Evolutionary conservation across 2,888 invertebrate genomes (phyloP).

Genomic region (Cyrtodaria siliqua): DNA sequence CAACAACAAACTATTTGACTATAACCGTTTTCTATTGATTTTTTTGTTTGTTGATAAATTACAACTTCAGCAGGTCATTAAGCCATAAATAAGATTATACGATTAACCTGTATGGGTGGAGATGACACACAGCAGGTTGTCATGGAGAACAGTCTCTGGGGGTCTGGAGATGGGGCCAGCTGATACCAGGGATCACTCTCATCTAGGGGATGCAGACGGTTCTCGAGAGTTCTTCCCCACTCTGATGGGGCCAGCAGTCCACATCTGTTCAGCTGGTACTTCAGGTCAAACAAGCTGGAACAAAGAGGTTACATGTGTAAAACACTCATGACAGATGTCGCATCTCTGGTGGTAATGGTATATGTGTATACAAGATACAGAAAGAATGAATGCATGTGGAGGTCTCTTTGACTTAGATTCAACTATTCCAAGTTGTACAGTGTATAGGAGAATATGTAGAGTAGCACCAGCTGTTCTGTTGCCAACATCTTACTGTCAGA

Average conservation of each 20-base stretch:
- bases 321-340: neutral
- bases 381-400: too few relatives aligned
- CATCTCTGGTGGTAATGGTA: too few relatives aligned
- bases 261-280: slow-evolving; percentile 73
- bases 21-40: too few relatives aligned
- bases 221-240: slow-evolving; percentile 67
- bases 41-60: too few relatives aligned
- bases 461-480: too few relatives aligned
- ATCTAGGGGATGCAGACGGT: slow-evolving; percentile 64
- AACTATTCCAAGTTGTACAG: too few relatives aligned
- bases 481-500: too few relatives aligned
- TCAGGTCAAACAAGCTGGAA: slow-evolving; percentile 81
- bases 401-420: too few relatives aligned
- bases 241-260: slow-evolving; percentile 71
- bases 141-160: slow-evolving; percentile 76
- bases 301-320: neutral
- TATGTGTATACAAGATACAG: too few relatives aligned
- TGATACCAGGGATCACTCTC: slow-evolving; percentile 75
- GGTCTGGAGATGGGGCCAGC: slow-evolving; percentile 74
- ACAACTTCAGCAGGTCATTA: too few relatives aligned
- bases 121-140: slow-evolving; percentile 79
- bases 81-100: neutral
- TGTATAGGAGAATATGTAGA: too few relatives aligned
- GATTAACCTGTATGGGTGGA: slow-evolving; percentile 78
- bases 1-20: too few relatives aligned